Conservation (phyloP, 2,797 vertebrate species). For the Coccyzus lansbergi region DNA sequence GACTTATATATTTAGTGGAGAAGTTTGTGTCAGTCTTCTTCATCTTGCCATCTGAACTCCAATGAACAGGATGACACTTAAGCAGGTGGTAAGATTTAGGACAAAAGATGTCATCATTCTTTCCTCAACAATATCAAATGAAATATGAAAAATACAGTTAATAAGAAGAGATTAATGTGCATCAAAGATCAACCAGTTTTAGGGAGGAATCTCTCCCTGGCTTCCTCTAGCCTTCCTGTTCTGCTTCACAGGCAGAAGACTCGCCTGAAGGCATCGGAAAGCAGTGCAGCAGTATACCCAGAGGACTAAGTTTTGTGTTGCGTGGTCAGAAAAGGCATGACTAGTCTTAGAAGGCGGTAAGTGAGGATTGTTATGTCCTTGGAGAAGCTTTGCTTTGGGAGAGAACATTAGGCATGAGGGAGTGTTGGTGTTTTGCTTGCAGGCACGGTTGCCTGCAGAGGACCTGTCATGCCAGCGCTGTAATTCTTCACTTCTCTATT, state of each 20-base stretch:
- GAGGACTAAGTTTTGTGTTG: not conserved
- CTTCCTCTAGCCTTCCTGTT: not conserved
- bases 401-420: fast-evolving
- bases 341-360: not conserved
- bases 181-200: not conserved
- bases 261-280: not conserved
- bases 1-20: not conserved
- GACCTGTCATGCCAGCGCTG: fast-evolving
- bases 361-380: not conserved
- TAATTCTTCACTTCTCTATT: not conserved
- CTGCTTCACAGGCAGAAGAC: not conserved
- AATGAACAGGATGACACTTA: not conserved
- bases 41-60: not conserved
- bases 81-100: not conserved
- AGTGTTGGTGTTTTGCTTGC: not conserved
- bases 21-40: not conserved
- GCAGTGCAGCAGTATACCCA: fast-evolving
- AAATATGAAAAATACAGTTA: not conserved
- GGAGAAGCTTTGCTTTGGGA: not conserved
- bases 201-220: not conserved
- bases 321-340: not conserved
- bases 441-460: not conserved
- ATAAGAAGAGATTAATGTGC: not conserved
- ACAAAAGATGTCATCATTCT: not conserved
- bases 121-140: not conserved